These are phyloP conservation scores for Antigone vipio DNA, from an alignment of 2,113 vertebrate species.

Conservation along the genomic window DNA sequence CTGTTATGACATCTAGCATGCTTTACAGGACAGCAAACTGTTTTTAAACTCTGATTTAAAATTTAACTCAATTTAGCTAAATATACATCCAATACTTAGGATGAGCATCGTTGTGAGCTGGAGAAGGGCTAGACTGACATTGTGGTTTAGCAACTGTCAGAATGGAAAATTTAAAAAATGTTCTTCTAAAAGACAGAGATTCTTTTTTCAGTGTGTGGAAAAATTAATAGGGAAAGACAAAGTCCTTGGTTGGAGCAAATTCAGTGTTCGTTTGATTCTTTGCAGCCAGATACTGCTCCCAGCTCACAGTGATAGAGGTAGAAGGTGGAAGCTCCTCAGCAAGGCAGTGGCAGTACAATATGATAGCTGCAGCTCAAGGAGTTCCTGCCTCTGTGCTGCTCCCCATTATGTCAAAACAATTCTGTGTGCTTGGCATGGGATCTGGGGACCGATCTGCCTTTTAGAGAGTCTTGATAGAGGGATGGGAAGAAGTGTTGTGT, in stretches of 20 bases:
- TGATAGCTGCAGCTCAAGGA: not conserved
- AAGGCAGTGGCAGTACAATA: not conserved
- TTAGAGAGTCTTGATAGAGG: not conserved
- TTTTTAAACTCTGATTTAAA: not conserved
- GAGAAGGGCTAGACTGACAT: not conserved
- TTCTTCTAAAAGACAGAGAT: not conserved
- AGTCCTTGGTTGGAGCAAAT: not conserved
- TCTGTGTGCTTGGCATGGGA: not conserved
- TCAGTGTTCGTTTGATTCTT: not conserved
- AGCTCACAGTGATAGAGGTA: not conserved
- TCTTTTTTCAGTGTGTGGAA: not conserved
- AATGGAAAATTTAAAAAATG: not conserved
- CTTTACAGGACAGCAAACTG: not conserved
- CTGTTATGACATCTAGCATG: not conserved
- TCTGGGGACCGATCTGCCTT: not conserved
- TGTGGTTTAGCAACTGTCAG: not conserved
- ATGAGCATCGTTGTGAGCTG: not conserved
- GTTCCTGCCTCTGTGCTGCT: not conserved
- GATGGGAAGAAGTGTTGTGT: not conserved
- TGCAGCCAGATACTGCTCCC: not conserved
- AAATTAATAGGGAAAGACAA: not conserved
- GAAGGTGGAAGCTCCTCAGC: not conserved
- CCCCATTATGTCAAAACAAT: not conserved
- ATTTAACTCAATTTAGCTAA: not conserved
- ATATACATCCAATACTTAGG: not conserved